These are phyloP conservation scores for Octodonta nipae DNA, from an alignment of 2,888 invertebrate genomes.

Conservation along the genomic window DNA sequence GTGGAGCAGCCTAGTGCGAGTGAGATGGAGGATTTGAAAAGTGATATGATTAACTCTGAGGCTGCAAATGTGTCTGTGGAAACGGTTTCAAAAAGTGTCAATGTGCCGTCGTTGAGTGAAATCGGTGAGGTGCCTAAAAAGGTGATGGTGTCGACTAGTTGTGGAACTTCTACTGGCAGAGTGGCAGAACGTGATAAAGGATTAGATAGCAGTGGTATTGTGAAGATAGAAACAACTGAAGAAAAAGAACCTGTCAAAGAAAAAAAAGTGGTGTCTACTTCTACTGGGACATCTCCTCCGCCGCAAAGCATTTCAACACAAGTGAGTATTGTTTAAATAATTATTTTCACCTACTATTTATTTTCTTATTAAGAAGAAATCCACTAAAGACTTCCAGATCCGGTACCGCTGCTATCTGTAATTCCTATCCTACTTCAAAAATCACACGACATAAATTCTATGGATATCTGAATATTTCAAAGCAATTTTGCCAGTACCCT, in stretches of 20 bases:
- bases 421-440: no score
- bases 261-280: conserved; percentile 31
- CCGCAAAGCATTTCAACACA: conserved; percentile 80
- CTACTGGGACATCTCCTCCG: conserved; percentile 72
- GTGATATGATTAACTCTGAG: no score
- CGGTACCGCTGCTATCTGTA: no score
- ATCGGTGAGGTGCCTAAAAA: conserved; percentile 36
- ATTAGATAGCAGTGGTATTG: no score
- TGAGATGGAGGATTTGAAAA: conserved; percentile 2
- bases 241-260: conserved; percentile 8
- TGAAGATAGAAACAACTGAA: conserved; percentile 15
- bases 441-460: no score
- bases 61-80: conserved; percentile 13
- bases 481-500: no score
- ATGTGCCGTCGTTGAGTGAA: conserved; percentile 15
- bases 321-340: no score
- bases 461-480: no score
- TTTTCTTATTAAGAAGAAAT: no score
- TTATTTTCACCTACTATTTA: no score
- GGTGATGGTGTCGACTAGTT: conserved; percentile 47
- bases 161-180: conserved; percentile 27
- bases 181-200: no score
- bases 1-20: conserved; percentile 9
- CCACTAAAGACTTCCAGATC: no score
- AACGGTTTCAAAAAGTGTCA: conserved; percentile 14